These are phyloP conservation scores for Hoplostethus mediterraneus DNA, from an alignment of 2,797 vertebrate genomes.

Conservation along the genomic window DNA sequence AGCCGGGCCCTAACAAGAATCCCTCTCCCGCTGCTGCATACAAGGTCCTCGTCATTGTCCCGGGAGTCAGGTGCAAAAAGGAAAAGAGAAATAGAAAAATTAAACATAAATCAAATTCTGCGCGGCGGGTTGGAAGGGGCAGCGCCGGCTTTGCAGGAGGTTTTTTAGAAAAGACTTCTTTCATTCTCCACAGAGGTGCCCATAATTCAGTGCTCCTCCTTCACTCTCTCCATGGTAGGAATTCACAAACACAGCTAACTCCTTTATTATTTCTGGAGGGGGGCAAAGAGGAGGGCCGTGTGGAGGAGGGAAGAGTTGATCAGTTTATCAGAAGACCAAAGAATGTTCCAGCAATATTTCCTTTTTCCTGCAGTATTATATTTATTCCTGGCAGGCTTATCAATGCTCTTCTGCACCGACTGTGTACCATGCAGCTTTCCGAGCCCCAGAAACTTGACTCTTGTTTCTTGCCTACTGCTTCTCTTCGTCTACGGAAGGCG, in stretches of 20 bases:
- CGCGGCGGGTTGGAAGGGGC: slow-evolving; percentile 9
- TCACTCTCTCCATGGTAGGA: slow-evolving; percentile 40
- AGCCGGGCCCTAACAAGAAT: background rate
- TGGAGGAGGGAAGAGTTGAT: slow-evolving; percentile 27
- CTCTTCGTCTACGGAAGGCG: slow-evolving; percentile 10
- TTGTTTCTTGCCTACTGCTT: slow-evolving; percentile 4
- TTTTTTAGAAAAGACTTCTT: slow-evolving; percentile 59
- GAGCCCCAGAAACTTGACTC: background rate
- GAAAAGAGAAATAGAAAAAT: slow-evolving; percentile 63
- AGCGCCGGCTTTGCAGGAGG: slow-evolving; percentile 63
- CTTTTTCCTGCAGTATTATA: background rate
- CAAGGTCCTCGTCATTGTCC: slow-evolving; percentile 56
- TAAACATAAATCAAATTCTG: slow-evolving; percentile 71
- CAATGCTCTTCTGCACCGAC: background rate
- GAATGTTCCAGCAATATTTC: background rate
- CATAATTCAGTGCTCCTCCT: slow-evolving; percentile 65
- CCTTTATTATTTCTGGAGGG: slow-evolving; percentile 53
- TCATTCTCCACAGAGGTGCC: slow-evolving; percentile 48
- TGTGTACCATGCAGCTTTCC: slow-evolving; percentile 9
- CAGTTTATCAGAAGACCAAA: slow-evolving; percentile 45
- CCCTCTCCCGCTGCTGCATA: slow-evolving; percentile 59
- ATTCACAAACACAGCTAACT: slow-evolving; percentile 56
- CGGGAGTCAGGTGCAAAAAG: slow-evolving; percentile 65
- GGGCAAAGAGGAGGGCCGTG: slow-evolving; percentile 1
- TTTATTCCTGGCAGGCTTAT: background rate